Base-by-base conservation (phyloP, 2,888 invertebrate species). In the Meiosimyza decipiens region DNA sequence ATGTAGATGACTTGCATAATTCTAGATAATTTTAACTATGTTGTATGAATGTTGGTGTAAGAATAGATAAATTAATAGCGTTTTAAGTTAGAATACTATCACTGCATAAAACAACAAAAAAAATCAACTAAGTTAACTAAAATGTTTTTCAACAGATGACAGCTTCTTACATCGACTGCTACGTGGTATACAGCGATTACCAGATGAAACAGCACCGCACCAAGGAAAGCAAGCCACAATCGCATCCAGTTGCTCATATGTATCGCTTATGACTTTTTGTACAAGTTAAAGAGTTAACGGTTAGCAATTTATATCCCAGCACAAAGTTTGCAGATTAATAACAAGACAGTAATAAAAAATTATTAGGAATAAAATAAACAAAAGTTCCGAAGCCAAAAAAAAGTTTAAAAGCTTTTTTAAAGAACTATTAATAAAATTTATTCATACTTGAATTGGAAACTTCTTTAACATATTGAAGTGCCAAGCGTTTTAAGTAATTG, bases 391-490 rank as follows among this genome's bases (percentile, higher is more conserved):
- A 71, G 71, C 71, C 50, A 49, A 70, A 67, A 49, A 71, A 22
- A 52, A 64, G 52, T 40, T 63, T 60, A 28, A 71, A 66, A 72
- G 54, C 18, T 54, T 13, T 63, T n/a, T 63, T 3, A 15, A 16
- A 15, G 13, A 12, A 15, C 6, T 33, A 15, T 67, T 66, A 22
- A 73, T 55, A 51, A 72, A 75, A 75, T 71, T 72, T 60, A 77
- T 67, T 79, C 92, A 90, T 89, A 93, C 93, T 91, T 82, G 92
- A 89, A 81, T 91, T 91, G 66, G 92, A 91, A 16, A 94, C 91
- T 88, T 94, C 93, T 86, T 93, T 93, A 49, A 94, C 93, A 88
- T 94, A 95, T 82, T 93, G 92, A 79, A 92, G 89, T 3, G 95
- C 93, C 78, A 96, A 89, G 77, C 92, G 90, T 84, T 93, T 94